Base-by-base conservation (phyloP, 2,113 vertebrate species). In the Notarius quadriscutis region DNA sequence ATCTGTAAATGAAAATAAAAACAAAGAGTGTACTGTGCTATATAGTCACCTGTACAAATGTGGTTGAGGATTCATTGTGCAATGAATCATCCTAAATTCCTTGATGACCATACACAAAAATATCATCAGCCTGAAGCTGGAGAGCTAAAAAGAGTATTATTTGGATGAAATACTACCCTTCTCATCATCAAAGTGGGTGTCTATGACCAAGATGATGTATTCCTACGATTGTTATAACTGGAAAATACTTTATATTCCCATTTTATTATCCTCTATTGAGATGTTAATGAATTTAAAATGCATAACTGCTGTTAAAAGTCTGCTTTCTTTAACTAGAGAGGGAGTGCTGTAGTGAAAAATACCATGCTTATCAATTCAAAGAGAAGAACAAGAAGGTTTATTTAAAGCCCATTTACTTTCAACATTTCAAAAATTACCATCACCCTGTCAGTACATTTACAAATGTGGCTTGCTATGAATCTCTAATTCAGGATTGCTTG, bases 11-110 rank as follows among this genome's bases (percentile, higher is more conserved):
- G 27, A 48, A 34, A 50, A 9, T 57, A 27, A 84, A 58, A 34
- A 58, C n/a, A 41, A 77, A 62, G 15, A 65, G 62, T 50, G 57
- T 63, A 22, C 30, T 17, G 34, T 77, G 27, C n/a, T 4, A 7
- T n/a, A 57, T 67, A 41, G 27, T 83, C 67, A 72, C 55, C 71
- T 65, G 41, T 60, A 65, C 34, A 71, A 41, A 41, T 48, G 8
- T 81, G 55, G 34, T 17, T 63, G 30, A 75, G 57, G 41, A 77
- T 65, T 55, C 34, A 57, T 22, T 4, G 74, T 80, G n/a, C 95
- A 93, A 90, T 96, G 92, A 84, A 96, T 96, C 96, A 88, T 96
- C 95, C 72, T 92, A 83, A 63, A 96, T 34, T 22, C 95, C 94
- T 67, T 95, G 60, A 93, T 95, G 94, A 89, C 93, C 94, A 90